Base-by-base conservation (phyloP, 2,113 vertebrate genomes). In the Nothobranchius kuhntae region DNA sequence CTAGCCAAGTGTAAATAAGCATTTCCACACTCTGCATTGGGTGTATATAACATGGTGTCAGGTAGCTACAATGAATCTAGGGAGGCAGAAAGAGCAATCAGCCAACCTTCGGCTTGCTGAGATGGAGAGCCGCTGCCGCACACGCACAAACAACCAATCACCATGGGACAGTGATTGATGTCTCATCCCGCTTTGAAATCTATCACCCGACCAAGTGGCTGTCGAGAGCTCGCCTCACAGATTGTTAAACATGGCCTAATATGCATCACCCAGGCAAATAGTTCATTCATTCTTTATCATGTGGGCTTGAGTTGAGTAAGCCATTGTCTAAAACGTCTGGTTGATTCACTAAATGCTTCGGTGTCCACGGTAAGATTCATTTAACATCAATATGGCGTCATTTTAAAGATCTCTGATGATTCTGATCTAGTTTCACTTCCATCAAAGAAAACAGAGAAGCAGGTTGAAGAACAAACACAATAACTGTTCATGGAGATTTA, bases 131-230 rank as follows among this genome's bases (percentile, higher is more conserved):
- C 89, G 78, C 91, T 89, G 92, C 93, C 93, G 92, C 91, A 93
- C 93, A 92, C 91, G 94, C 91, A 94, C 93, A 94, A 95, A 94
- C 94, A 95, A 95, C 94, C 95, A 97, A 97, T 96, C 96, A 94
- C 92, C 77, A 71, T 58, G 53, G 13, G 91, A 94, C 86, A 77
- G 89, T 96, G 95, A 98, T 88, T 92, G 94, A 98, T 97, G 93
- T 75, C 84, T 90, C 86, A 89, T 86, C 84, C 92, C 17, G 62
- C 92, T 92, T 93, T 93, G 90, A 95, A 93, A 96, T 97, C 93
- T 94, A 95, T 97, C 95, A 95, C 87, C 61, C 86, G 86, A 92
- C 93, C 93, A 92, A 94, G 89, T 83, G 92, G 82, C 87, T 92
- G 93, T 91, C 92, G 83, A 91, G 87, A 62, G 30, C 91, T 90